phyloP scores from a whole-genome alignment of 2,113 vertebrate species.

The Myrmecobius fasciatus region DNA sequence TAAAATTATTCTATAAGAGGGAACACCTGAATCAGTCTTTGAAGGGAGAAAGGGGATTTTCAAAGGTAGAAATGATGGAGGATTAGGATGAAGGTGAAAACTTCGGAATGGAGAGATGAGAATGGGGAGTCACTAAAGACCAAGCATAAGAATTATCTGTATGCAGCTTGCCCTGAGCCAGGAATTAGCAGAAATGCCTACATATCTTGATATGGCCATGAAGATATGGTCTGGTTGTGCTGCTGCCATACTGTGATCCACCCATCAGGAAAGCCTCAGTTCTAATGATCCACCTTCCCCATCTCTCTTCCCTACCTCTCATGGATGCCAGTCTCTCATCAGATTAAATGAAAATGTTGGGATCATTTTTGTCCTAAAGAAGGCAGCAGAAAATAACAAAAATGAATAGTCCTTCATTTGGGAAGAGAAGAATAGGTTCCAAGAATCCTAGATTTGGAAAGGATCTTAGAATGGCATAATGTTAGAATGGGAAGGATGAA shows the following conservation, averaged over 20 bases:
- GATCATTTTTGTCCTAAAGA: slow-evolving; percentile 40
- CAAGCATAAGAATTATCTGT: not conserved
- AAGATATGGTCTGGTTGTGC: not conserved
- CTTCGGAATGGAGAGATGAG: not conserved
- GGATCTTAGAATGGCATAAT: not conserved
- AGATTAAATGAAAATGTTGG: not conserved
- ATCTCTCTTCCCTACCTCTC: not conserved
- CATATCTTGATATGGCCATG: not conserved
- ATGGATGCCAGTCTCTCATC: accelerated
- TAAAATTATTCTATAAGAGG: not conserved
- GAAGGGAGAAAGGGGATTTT: not conserved
- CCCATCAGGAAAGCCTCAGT: not conserved
- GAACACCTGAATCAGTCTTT: not conserved
- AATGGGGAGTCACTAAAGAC: not conserved
- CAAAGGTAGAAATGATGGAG: not conserved
- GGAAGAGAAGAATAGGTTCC: not conserved
- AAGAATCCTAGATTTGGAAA: not conserved
- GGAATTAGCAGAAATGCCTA: not conserved
- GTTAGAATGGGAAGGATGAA: not conserved
- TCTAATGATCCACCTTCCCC: not conserved
- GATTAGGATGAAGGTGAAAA: not conserved
- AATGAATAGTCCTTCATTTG: too few relatives aligned
- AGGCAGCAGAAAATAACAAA: slow-evolving; percentile 65
- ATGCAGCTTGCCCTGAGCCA: not conserved
- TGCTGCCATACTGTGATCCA: not conserved